Base-by-base conservation (phyloP, 2,113 vertebrate genomes). In the Nannospalax galili region DNA sequence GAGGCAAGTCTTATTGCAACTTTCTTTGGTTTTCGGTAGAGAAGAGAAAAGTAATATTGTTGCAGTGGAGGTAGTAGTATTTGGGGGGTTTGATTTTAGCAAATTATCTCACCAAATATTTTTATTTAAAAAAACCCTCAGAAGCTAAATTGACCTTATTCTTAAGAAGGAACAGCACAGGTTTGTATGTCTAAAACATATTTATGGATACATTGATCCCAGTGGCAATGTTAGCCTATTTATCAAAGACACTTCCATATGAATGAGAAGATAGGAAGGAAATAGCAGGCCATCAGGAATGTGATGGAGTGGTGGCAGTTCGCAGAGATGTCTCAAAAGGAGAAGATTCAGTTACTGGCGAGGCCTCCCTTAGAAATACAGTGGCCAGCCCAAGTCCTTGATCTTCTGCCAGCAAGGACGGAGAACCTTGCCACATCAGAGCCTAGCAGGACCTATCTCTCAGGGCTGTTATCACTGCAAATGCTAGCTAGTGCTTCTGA, bases 401-500 rank as follows among this genome's bases (percentile, higher is more conserved):
- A 95, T 95, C 94, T 74, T n/a, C 77, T 1, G 87, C 97, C 97
- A 96, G 62, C 90, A 37, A n/a, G 67, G 40, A 91, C 80, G 45
- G 37, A 77, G 88, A 95, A 90, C 88, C 80, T 96, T 74, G 84
- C 92, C 89, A 90, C 91, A 95, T 93, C 80, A 94, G 94, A 97
- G 74, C 93, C 79, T 90, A 77, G 67, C 78, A 84, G 86, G 92
- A 79, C 85, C 3, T 97, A 90, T 93, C 85, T 97, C 95, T 95
- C 88, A 95, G 90, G 65, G 67, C 64, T 95, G 84, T 97, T 95
- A 97, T 93, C 96, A 79, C 97, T 40, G 40, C 70, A 96, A 78
- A 94, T 96, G 65, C 84, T 97, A 94, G 91, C 95, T 96, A 73
- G 93, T 84, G 91, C 92, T 97, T 92, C 90, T 96, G 88, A 97